These are phyloP conservation scores for Vidua macroura DNA, from an alignment of 2,113 vertebrate genomes.

Conservation along the genomic window DNA sequence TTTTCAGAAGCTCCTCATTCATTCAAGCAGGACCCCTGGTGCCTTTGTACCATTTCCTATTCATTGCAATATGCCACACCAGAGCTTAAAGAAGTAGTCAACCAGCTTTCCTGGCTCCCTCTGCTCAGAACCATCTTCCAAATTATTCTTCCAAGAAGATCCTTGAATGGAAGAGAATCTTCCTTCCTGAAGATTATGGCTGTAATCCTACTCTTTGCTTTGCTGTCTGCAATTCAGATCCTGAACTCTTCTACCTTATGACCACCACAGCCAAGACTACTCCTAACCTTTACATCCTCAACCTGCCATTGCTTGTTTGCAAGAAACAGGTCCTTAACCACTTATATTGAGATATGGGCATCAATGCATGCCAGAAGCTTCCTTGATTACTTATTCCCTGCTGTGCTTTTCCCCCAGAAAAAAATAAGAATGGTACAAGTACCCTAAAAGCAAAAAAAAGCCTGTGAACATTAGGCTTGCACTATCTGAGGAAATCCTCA, in stretches of 20 bases:
- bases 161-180: neutral
- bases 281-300: neutral
- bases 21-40: neutral
- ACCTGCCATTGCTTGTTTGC: neutral
- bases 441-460: neutral
- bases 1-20: neutral
- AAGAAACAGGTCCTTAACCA: neutral
- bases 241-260: neutral
- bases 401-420: neutral
- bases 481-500: neutral
- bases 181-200: neutral
- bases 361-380: neutral
- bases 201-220: neutral
- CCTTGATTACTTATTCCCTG: neutral
- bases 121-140: neutral
- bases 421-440: neutral
- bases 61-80: neutral
- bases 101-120: neutral
- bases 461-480: neutral
- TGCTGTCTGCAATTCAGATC: neutral
- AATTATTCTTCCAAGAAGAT: neutral
- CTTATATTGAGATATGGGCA: neutral
- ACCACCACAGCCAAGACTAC: neutral
- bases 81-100: neutral
- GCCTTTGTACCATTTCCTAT: neutral